These are phyloP conservation scores for Palythoa grandiflora DNA, from an alignment of 92 coral and sea anemone genomes.

Conservation along the genomic window DNA sequence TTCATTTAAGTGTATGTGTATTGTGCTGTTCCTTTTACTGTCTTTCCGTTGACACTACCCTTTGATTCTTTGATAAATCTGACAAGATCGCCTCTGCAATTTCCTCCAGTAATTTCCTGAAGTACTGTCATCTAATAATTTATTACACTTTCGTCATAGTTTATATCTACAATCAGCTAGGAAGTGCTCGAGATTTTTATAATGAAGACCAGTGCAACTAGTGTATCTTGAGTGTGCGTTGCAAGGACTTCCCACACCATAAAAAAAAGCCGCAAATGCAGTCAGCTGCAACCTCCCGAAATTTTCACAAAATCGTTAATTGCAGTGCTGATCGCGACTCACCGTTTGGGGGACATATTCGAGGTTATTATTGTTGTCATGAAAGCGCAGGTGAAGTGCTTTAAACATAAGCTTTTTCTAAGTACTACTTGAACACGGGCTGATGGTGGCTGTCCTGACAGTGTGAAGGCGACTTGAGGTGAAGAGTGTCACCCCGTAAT, in stretches of 20 bases:
- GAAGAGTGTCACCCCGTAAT: conserved; percentile 86
- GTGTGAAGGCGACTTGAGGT: conserved; percentile 53
- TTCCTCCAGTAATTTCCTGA: conserved; percentile 99
- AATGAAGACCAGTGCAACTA: conserved; percentile 61
- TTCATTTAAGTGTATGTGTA: conserved; percentile 94
- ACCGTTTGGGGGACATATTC: conserved; percentile 84
- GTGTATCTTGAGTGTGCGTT: conserved; percentile 34
- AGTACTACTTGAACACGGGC: conserved; percentile 84
- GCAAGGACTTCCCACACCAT: conserved; percentile 20
- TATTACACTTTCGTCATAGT: conserved; percentile 97
- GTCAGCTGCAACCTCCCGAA: conserved; percentile 42
- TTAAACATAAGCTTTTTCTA: conserved; percentile 82
- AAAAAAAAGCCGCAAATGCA: conserved; percentile 27
- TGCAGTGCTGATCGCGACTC: conserved; percentile 46
- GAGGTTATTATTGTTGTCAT: conserved; percentile 89
- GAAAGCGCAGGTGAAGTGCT: conserved; percentile 93
- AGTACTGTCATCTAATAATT: conserved; percentile 99
- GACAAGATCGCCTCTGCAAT: conserved; percentile 99
- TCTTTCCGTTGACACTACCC: conserved; percentile 90
- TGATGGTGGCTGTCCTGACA: conserved; percentile 93
- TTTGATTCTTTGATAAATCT: conserved; percentile 97
- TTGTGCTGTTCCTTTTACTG: conserved; percentile 91
- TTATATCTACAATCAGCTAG: conserved; percentile 96
- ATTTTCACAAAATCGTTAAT: conserved; percentile 42
- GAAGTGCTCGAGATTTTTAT: conserved; percentile 62